Percentiles rank a stretch among this genome's conserved stretches.
Conservation (phyloP, 2,797 vertebrate species). For the Balearica regulorum region DNA sequence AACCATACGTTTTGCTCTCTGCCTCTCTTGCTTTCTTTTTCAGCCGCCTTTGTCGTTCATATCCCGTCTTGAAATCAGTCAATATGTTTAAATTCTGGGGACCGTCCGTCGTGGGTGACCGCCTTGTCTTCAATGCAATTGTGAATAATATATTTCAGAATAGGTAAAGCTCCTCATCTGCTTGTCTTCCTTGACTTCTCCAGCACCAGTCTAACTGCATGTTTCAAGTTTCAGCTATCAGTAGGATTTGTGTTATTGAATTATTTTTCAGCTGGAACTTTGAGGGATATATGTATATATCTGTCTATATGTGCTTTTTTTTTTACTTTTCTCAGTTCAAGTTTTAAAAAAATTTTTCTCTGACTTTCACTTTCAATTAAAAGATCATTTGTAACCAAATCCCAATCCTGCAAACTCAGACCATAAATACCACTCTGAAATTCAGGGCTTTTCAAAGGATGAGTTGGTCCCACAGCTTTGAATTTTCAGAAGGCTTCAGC, state of each 20-base stretch:
- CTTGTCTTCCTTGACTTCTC: background rate
- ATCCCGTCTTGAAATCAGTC: slow-evolving; percentile 71
- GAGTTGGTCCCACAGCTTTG: background rate
- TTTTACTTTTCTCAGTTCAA: background rate
- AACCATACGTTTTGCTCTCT: background rate
- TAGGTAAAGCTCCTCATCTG: slow-evolving; percentile 53
- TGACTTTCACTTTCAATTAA: background rate
- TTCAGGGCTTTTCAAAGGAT: background rate
- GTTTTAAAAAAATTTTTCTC: background rate
- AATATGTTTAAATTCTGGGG: slow-evolving; percentile 82
- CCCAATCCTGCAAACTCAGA: background rate
- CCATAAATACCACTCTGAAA: background rate
- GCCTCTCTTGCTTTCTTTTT: background rate
- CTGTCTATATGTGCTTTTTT: background rate
- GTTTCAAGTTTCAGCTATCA: background rate
- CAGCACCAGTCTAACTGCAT: background rate
- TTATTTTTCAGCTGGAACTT: background rate
- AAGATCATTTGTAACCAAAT: background rate
- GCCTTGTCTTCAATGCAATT: slow-evolving; percentile 76
- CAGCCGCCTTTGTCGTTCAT: slow-evolving; percentile 68
- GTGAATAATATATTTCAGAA: slow-evolving; percentile 80
- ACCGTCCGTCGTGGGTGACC: slow-evolving; percentile 75
- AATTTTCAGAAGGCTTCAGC: background rate
- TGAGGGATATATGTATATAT: background rate
- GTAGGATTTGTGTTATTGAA: background rate